phyloP scores from a whole-genome alignment of 2,888 invertebrate genomes.

The Platerodrilus igneus region DNA sequence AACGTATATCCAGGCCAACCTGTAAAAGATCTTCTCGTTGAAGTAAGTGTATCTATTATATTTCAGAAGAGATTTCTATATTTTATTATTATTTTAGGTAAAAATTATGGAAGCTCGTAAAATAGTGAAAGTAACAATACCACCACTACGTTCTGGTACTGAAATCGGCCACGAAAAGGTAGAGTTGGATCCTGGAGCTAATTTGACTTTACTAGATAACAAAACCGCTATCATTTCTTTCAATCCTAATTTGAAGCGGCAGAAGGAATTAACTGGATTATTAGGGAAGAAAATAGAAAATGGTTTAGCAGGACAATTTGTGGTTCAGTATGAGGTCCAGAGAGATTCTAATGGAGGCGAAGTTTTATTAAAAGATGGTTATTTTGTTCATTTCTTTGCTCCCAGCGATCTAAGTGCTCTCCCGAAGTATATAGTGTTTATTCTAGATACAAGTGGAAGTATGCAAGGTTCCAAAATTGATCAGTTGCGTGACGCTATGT shows the following conservation, averaged over 20 bases:
- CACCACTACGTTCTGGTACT: slow-evolving; percentile 60
- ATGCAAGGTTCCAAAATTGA: slow-evolving; percentile 65
- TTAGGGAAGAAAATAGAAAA: slow-evolving; percentile 40
- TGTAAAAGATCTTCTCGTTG: slow-evolving; percentile 60
- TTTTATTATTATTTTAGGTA: slow-evolving; percentile 41
- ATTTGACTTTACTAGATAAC: slow-evolving; percentile 32
- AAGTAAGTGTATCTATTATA: slow-evolving; percentile 35
- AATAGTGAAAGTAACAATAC: slow-evolving; percentile 57
- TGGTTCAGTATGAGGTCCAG: slow-evolving; percentile 67
- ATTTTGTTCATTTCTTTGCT: slow-evolving; percentile 73
- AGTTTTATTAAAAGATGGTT: slow-evolving; percentile 61
- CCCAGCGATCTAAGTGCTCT: slow-evolving; percentile 57
- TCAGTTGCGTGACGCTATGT: slow-evolving; percentile 65
- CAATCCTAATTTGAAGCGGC: slow-evolving; percentile 56
- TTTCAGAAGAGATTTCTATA: not conserved
- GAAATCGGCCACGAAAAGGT: slow-evolving; percentile 56
- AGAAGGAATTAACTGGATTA: slow-evolving; percentile 51
- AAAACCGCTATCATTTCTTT: slow-evolving; percentile 49
- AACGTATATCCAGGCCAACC: slow-evolving; percentile 65
- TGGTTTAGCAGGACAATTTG: slow-evolving; percentile 60
- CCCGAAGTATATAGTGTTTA: slow-evolving; percentile 65
- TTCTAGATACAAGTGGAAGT: slow-evolving; percentile 70
- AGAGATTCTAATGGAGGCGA: slow-evolving; percentile 57
- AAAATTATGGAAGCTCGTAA: slow-evolving; percentile 60
- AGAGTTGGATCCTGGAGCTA: slow-evolving; percentile 44